Percentiles rank a stretch among this genome's conserved stretches.
Conservation (phyloP, 1,140 invertebrate genomes). For the Idris sp. region DNA sequence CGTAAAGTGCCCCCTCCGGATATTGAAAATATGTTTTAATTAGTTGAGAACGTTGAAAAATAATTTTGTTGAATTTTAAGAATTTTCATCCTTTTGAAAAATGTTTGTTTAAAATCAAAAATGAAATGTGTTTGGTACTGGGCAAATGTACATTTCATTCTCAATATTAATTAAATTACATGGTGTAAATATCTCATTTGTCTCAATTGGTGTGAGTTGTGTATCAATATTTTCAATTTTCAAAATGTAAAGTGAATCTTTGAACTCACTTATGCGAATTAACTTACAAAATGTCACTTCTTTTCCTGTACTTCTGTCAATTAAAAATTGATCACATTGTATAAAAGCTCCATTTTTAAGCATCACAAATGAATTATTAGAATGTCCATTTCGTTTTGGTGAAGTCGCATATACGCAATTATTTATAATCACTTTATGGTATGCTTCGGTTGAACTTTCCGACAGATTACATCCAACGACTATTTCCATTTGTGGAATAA, state of each 20-base stretch:
- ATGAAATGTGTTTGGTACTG: constrained; percentile 15
- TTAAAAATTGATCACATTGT: constrained; percentile 5
- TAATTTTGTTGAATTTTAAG: too few relatives aligned
- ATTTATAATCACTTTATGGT: constrained; percentile 13
- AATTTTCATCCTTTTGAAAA: too few relatives aligned
- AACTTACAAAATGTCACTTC: background rate
- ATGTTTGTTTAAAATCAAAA: too few relatives aligned
- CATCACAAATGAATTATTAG: constrained; percentile 1
- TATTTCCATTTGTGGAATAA: background rate
- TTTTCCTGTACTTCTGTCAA: background rate
- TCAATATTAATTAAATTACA: background rate
- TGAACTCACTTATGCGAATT: too few relatives aligned
- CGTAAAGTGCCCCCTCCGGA: too few relatives aligned
- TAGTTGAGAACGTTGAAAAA: too few relatives aligned
- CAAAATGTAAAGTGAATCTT: too few relatives aligned
- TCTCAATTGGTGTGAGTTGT: background rate
- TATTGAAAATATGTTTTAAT: too few relatives aligned
- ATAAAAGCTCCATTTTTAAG: constrained; percentile 2
- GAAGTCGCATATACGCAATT: constrained; percentile 4
- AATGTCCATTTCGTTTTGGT: background rate
- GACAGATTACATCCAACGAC: background rate
- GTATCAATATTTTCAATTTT: background rate
- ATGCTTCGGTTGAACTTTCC: background rate
- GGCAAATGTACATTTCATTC: background rate
- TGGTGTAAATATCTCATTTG: constrained; percentile 1